Conservation (phyloP, 1,140 invertebrate species). For the Pseudomyrmex dendroicus region DNA sequence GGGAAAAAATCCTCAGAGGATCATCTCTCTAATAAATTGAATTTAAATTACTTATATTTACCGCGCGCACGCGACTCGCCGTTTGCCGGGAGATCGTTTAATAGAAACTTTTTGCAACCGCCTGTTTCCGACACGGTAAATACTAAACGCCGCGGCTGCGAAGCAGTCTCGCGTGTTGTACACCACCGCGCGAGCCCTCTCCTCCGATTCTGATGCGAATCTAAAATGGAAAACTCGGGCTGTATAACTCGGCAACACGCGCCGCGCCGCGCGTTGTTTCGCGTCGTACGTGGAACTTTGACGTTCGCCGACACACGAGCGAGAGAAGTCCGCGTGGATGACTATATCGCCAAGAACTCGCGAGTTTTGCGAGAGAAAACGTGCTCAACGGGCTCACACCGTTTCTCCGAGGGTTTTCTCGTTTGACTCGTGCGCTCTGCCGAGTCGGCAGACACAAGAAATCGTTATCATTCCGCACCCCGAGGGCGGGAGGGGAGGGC, state of each 20-base stretch:
- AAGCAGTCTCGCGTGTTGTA: constrained; percentile 40
- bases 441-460: background rate
- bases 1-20: constrained; percentile 18
- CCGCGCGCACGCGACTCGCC: constrained; percentile 8
- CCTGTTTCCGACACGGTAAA: constrained; percentile 30
- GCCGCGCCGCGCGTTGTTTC: constrained; percentile 13
- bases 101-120: constrained; percentile 28
- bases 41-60: constrained; percentile 25
- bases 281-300: background rate
- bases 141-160: background rate
- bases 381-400: background rate
- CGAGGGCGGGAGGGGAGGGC: background rate
- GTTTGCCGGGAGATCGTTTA: constrained; percentile 16
- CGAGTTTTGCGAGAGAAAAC: background rate
- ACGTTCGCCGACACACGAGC: background rate
- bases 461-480: background rate
- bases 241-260: background rate
- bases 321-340: too few species aligned
- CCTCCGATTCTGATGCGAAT: constrained; percentile 2
- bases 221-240: constrained; percentile 37
- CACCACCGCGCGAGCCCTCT: background rate
- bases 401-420: too few species aligned
- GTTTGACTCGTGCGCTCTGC: background rate
- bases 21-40: constrained; percentile 1
- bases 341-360: constrained; percentile 5